Percentiles rank a stretch among this genome's conserved stretches.
These are phyloP conservation scores for Drosophila varians DNA, from an alignment of 1,140 invertebrate species.

Conservation along the genomic window DNA sequence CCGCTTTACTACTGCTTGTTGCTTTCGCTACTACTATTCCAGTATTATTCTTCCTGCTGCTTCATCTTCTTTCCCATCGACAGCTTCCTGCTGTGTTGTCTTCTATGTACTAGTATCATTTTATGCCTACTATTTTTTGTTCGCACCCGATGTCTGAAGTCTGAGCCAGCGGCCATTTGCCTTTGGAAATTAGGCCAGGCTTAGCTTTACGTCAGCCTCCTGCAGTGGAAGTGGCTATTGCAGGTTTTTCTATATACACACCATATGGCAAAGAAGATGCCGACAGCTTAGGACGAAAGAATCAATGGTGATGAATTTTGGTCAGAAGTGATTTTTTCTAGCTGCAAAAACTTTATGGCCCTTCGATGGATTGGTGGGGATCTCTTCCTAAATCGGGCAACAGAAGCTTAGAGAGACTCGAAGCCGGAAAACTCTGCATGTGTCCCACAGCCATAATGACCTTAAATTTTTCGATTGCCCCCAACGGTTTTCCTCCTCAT, in stretches of 20 bases:
- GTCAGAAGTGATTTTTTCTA: slow-evolving; percentile 26
- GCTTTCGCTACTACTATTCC: slow-evolving; percentile 11
- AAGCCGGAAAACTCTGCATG: slow-evolving; percentile 3
- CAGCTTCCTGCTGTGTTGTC: slow-evolving; percentile 50
- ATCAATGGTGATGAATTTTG: slow-evolving; percentile 39
- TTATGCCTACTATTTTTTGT: slow-evolving; percentile 36
- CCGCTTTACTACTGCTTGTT: slow-evolving; percentile 39
- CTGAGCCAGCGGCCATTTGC: slow-evolving; percentile 48
- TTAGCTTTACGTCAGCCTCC: slow-evolving; percentile 42
- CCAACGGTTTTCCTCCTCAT: slow-evolving; percentile 23
- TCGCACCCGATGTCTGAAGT: slow-evolving; percentile 22
- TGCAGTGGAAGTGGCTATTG: slow-evolving; percentile 37
- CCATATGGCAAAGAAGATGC: slow-evolving; percentile 8
- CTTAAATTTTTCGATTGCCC: slow-evolving; percentile 47
- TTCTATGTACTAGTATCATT: slow-evolving; percentile 19
- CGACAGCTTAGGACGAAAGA: not conserved
- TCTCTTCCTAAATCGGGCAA: slow-evolving; percentile 8
- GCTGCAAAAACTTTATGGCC: slow-evolving; percentile 26
- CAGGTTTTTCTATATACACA: slow-evolving; percentile 17
- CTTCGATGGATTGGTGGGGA: slow-evolving; percentile 31
- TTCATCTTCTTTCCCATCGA: slow-evolving; percentile 45
- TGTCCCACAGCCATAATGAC: slow-evolving; percentile 26
- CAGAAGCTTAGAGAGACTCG: slow-evolving; percentile 34
- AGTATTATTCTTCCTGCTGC: slow-evolving; percentile 23
- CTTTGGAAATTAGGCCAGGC: slow-evolving; percentile 65